Evolutionary conservation across 2,888 invertebrate species (phyloP), one percentile per base, ranked within the genome.

Genomic region (Hylaea fasciaria): DNA sequence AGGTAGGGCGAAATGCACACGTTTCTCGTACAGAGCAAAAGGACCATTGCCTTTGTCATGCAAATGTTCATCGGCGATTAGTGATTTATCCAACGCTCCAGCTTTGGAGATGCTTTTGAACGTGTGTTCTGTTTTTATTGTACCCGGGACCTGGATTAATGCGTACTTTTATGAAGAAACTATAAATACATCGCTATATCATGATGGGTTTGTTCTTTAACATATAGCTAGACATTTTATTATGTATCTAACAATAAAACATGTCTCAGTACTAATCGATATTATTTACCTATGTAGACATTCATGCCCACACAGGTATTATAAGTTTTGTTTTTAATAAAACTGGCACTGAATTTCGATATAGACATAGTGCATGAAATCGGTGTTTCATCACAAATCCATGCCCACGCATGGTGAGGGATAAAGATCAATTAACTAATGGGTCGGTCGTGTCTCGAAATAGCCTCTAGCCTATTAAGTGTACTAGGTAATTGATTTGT

Each of bases 381-480:
- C 14, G 35, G 7, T 5, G 14, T 48, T 8, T 22, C 40, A 13
- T 39, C 29, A 55, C 14, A 57, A 48, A 52, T 50, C 45, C 40
- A n/a, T 11, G 37, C 35, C 40, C 32, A 14, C 41, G 51, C 60
- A 40, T 37, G 13, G 47, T 13, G 43, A 47, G 56, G 49, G 44
- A 72, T 74, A 61, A 73, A 70, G 72, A 77, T 73, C 77, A 78
- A 81, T 82, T 78, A 78, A 73, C 78, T 82, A 84, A 83, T 82
- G 81, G 77, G 68, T 56, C 59, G 64, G 61, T 74, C 73, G 67
- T 71, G 69, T 65, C 68, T 67, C 45, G 61, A 69, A 73, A 60
- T 60, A 61, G 47, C 55, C 52, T n/a, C 32, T 64, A 67, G 65
- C 52, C 60, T 66, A 64, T 62, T 58, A 61, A 39, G 29, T 40